Evolutionary conservation across 2,797 vertebrate genomes (phyloP).

Genomic region (Hipposideros larvatus): DNA sequence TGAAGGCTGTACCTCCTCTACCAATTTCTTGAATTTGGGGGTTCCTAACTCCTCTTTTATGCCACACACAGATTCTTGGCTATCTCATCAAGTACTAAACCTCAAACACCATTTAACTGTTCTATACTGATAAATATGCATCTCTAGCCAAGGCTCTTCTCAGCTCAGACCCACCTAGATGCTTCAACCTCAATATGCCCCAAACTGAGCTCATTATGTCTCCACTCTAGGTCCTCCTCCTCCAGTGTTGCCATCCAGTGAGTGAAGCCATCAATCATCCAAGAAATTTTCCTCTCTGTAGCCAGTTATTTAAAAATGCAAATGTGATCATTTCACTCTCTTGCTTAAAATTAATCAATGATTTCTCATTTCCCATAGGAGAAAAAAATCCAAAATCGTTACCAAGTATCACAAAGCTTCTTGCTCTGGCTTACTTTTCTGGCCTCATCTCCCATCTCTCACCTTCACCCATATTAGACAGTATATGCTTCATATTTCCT

Average conservation of each 20-base stretch:
- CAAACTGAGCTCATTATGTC: background rate
- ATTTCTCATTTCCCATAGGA: background rate
- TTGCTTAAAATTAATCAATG: slow-evolving; percentile 3
- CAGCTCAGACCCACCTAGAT: background rate
- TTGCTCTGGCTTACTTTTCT: background rate
- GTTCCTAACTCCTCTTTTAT: background rate
- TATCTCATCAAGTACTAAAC: background rate
- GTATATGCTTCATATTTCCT: background rate
- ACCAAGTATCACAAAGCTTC: background rate
- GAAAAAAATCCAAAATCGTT: background rate
- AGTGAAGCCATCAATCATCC: background rate
- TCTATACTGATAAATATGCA: background rate
- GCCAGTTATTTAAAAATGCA: slow-evolving; percentile 17
- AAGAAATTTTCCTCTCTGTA: background rate
- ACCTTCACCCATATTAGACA: background rate
- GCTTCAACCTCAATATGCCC: background rate
- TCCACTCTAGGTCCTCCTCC: background rate
- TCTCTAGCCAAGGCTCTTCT: background rate
- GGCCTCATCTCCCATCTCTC: background rate
- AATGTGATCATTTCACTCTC: background rate
- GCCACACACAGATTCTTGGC: background rate
- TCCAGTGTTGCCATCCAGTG: background rate
- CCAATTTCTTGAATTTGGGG: background rate
- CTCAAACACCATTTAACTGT: background rate
- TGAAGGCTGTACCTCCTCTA: background rate